Evolutionary conservation across 2,797 vertebrate species (phyloP), one percentile per base, ranked within the genome.

Genomic region (Danio tinwini): DNA sequence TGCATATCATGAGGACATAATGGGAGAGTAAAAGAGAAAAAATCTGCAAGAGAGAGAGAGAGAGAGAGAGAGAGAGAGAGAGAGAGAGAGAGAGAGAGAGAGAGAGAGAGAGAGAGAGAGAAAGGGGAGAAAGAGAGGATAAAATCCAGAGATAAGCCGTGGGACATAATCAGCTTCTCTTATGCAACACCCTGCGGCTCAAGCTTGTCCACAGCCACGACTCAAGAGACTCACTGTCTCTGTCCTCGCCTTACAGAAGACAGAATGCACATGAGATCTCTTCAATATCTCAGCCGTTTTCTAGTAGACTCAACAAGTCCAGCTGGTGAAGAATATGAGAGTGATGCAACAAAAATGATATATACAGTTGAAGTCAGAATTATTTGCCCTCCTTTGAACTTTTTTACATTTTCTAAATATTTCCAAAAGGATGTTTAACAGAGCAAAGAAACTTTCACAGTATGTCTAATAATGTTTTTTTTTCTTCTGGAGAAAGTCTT

Each of bases 121-220:
- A 88, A 78, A 53, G 64, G 52, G 71, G 81, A 63, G 62, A 44
- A 74, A 72, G 85, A 84, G 86, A 88, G 81, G 87, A 90, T 91
- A 91, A 93, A 93, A 91, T 89, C 87, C 69, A 88, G 85, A 84
- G 89, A 90, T 94, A 93, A 94, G 91, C 92, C 87, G 83, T 86
- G 89, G 91, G 90, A 92, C 91, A 90, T 90, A 86, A 89, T 90
- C 89, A 91, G 91, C 93, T 93, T 91, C 89, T 90, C 91, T 94
- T 94, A 94, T 90, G 92, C 90, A 94, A 93, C 89, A 81, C 56
- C 61, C 83, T 82, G 40, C 52, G 37, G 83, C 71, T 83, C 73
- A 80, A 65, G 78, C 56, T 68, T 10, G 44, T 79, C 47, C 55
- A 47, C 88, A 82, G 78, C 86, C 63, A 55, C 52, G 62, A 72